Conservation (phyloP, 2,113 vertebrate genomes). For the Megalops atlanticus region DNA sequence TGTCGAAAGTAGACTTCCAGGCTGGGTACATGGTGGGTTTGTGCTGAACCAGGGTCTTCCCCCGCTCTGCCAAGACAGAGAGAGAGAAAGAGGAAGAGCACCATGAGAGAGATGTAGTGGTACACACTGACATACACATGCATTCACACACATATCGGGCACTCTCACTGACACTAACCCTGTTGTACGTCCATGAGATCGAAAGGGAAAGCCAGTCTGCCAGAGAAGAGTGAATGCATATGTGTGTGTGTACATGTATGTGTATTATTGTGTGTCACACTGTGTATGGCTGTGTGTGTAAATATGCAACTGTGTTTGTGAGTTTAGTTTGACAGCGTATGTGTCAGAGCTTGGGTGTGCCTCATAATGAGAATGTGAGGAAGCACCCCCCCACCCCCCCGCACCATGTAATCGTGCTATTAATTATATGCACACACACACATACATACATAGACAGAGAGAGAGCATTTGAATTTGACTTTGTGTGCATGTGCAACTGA, state of each 20-base stretch:
- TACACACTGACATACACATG: neutral
- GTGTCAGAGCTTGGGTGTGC: too few relatives aligned
- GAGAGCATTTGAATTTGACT: neutral
- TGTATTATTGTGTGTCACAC: neutral
- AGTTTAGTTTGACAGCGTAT: too few relatives aligned
- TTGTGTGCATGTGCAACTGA: slow-evolving; percentile 56
- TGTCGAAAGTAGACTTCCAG: slow-evolving; percentile 89
- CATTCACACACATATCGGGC: neutral
- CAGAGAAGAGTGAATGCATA: neutral
- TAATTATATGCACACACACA: too few relatives aligned
- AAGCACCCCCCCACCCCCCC: too few relatives aligned
- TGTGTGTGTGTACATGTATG: neutral
- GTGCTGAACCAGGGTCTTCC: slow-evolving; percentile 91
- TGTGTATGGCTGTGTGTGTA: neutral
- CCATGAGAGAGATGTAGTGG: too few relatives aligned
- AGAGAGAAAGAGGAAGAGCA: neutral
- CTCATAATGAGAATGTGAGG: too few relatives aligned
- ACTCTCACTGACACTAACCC: too few relatives aligned
- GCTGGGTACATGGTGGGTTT: slow-evolving; percentile 94
- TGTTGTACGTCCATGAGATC: too few relatives aligned
- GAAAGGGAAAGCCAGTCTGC: too few relatives aligned
- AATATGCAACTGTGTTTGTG: neutral
- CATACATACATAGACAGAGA: neutral
- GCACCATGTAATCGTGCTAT: too few relatives aligned
- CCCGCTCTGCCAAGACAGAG: slow-evolving; percentile 76